Conservation (phyloP, 1,140 invertebrate species). For the Portunus trituberculatus region DNA sequence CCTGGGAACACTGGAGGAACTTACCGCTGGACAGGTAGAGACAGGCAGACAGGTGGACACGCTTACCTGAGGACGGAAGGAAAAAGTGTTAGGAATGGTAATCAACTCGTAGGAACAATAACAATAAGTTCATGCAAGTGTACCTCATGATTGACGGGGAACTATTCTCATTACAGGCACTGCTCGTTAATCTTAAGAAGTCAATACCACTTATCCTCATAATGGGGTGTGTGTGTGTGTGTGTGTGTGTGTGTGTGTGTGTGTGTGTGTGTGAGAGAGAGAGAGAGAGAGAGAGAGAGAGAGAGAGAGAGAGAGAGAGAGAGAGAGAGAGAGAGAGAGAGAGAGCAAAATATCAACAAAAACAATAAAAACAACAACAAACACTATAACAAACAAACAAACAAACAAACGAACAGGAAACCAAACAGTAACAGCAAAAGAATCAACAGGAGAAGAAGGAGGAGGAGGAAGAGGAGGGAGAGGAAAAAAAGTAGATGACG, state of each 20-base stretch:
- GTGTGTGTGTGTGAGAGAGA: neutral
- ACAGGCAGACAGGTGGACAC: neutral
- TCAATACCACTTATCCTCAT: no score
- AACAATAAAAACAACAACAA: neutral
- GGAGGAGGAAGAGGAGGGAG: neutral
- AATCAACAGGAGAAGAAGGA: neutral
- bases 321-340: no score
- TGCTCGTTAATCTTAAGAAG: no score
- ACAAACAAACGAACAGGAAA: neutral
- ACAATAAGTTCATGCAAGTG: neutral
- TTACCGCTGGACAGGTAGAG: neutral
- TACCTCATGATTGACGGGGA: no score
- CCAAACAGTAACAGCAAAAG: neutral
- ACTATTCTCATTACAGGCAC: no score
- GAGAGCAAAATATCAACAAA: neutral
- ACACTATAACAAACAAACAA: neutral
- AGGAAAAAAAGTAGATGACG: neutral
- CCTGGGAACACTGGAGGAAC: neutral
- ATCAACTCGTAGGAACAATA: neutral
- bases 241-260: constrained; percentile 12
- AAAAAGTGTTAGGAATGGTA: neutral
- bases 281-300: no score
- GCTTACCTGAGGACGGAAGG: neutral
- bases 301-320: no score
- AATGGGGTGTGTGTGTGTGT: neutral